Base-by-base conservation (phyloP, 1,140 invertebrate genomes). In the Neotoxoptera formosana region DNA sequence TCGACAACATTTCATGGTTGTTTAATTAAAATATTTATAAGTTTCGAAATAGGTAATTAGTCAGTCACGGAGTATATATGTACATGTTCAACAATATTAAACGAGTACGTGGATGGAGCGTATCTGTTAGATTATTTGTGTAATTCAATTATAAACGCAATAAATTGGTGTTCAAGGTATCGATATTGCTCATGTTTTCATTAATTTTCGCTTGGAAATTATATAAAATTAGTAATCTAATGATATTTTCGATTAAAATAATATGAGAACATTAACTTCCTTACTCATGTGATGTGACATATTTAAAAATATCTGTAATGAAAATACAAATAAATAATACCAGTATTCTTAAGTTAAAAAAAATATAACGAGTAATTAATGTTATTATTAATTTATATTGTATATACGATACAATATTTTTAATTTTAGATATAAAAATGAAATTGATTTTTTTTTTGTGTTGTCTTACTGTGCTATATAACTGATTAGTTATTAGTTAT, bases 21-120 rank as follows among this genome's bases (percentile, higher is more conserved):
- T 36, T 56, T 89, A 56, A 56, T 56, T 90, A 90, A 90, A 90
- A 90, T 30, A 90, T 90, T 60, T 25, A 53, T 41, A 56, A 89
- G 87, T 53, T 36, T 89, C 51, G 8, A 53, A 89, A 89, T 89
- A 48, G 34, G 51, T 53, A 51, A 89, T 53, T 89, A 56, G 48
- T 34, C 20, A 41, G 36, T 56, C 87, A 41, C 23, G n/a, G 56
- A 41, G 7, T 48, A 88, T 51, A 41, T 45, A 34, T n/a, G 34
- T 25, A 90, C 20, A 88, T 51, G 51, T 17, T 88, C 11, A 51
- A 51, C 25, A 88, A 67, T 60, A 91, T 91, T 92, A 56, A 92
- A 47, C 21, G 25, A 47, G 23, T 47, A 51, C 41, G 21, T 51
- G 67, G 9, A 81, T 83, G 83, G 8, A 47, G 21, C 83, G 47